Evolutionary conservation across 2,113 vertebrate genomes (phyloP).

Genomic region (Melanerpes formicivorus): DNA sequence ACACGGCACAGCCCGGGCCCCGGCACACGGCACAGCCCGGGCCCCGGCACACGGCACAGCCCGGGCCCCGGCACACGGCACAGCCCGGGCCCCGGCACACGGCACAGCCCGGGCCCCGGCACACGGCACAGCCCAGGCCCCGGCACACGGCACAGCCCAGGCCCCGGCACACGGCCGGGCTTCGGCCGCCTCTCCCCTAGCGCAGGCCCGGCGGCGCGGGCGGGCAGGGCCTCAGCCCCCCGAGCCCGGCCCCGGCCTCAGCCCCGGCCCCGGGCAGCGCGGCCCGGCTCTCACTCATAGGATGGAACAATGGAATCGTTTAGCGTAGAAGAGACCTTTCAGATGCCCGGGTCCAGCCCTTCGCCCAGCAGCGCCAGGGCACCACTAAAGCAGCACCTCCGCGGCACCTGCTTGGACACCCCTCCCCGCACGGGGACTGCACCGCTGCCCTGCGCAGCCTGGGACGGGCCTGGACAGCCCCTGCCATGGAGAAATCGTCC

Average conservation of each 20-base stretch:
- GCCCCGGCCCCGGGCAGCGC: not conserved
- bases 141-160: not conserved
- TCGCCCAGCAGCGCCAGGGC: not conserved
- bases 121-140: not conserved
- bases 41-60: no score
- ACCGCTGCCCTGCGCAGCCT: not conserved
- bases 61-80: no score
- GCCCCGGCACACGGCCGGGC: no score
- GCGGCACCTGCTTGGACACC: no score
- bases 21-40: not conserved
- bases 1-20: no score
- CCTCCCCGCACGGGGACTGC: not conserved
- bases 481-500: not conserved
- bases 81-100: not conserved
- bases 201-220: not conserved
- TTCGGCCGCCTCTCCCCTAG: not conserved
- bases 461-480: not conserved
- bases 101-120: not conserved
- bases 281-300: not conserved
- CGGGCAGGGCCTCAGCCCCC: not conserved
- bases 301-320: not conserved
- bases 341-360: not conserved
- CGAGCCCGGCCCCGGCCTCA: not conserved
- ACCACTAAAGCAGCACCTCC: not conserved
- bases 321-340: not conserved